Conservation (phyloP, 2,888 invertebrate species). For the Pandemis heparana region DNA sequence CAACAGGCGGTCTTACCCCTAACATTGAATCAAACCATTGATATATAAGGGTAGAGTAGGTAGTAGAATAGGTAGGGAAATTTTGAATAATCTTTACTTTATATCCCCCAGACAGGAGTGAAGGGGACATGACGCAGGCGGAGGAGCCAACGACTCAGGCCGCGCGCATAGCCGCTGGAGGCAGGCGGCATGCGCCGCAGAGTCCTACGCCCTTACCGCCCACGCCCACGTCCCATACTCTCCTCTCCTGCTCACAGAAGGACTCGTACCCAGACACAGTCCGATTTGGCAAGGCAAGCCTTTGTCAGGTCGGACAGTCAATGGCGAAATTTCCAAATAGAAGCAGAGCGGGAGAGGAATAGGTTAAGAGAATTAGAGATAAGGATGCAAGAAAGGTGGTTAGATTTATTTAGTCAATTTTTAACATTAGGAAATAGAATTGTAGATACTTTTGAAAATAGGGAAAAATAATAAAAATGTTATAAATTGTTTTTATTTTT, state of each 20-base stretch:
- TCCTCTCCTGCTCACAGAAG: not conserved
- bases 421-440: not conserved
- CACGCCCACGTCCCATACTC: not conserved
- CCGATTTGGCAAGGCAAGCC: conserved; percentile 21
- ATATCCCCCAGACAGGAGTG: too few relatives aligned
- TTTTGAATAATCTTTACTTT: too few relatives aligned
- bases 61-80: too few relatives aligned
- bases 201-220: not conserved
- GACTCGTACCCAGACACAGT: conserved; percentile 11
- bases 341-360: not conserved
- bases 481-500: too few relatives aligned
- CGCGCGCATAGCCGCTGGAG: not conserved
- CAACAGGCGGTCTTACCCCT: too few relatives aligned
- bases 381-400: not conserved
- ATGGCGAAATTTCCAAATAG: not conserved
- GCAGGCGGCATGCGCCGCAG: not conserved
- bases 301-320: conserved; percentile 17
- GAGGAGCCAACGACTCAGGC: too few relatives aligned
- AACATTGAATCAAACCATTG: too few relatives aligned
- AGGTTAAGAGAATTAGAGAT: not conserved
- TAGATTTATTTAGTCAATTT: not conserved
- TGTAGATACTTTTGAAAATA: not conserved
- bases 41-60: too few relatives aligned
- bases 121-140: too few relatives aligned
- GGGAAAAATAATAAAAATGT: not conserved